Evolutionary conservation across 1,140 invertebrate species (phyloP).

Genomic region (Conus ventricosus): DNA sequence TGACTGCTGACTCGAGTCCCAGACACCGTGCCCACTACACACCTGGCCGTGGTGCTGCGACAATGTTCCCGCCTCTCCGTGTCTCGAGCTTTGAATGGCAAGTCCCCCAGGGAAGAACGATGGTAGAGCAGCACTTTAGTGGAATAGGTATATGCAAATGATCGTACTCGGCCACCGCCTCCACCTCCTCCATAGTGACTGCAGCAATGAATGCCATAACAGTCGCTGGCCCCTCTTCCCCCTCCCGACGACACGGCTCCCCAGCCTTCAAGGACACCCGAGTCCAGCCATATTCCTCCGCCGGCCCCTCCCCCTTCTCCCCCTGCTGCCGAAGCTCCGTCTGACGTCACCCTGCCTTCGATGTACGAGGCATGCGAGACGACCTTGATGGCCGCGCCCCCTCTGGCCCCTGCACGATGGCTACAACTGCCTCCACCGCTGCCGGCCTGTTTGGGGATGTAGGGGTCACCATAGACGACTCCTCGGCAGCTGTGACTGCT

Average conservation of each 20-base stretch:
- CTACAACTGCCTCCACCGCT: constrained; percentile 61
- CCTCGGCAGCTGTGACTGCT: background rate
- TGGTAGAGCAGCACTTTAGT: constrained; percentile 53
- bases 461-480: constrained; percentile 33
- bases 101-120: constrained; percentile 41
- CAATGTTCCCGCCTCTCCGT: constrained; percentile 42
- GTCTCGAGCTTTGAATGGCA: constrained; percentile 4
- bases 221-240: constrained; percentile 45
- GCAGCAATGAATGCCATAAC: constrained; percentile 39
- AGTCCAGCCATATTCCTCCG: constrained; percentile 61
- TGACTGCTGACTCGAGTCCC: constrained; percentile 25
- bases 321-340: constrained; percentile 43
- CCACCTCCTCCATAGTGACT: constrained; percentile 56
- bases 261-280: constrained; percentile 58
- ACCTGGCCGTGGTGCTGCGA: constrained; percentile 36
- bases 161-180: constrained; percentile 59
- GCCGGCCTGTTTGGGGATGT: constrained; percentile 49
- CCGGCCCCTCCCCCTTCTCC: constrained; percentile 62
- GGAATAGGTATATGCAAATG: constrained; percentile 48
- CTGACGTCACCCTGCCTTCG: constrained; percentile 54
- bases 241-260: constrained; percentile 55
- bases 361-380: constrained; percentile 40
- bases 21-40: constrained; percentile 56
- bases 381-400: constrained; percentile 44
- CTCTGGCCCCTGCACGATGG: constrained; percentile 46